phyloP scores from a whole-genome alignment of 2,113 vertebrate species.

The Pygoscelis antarcticus region DNA sequence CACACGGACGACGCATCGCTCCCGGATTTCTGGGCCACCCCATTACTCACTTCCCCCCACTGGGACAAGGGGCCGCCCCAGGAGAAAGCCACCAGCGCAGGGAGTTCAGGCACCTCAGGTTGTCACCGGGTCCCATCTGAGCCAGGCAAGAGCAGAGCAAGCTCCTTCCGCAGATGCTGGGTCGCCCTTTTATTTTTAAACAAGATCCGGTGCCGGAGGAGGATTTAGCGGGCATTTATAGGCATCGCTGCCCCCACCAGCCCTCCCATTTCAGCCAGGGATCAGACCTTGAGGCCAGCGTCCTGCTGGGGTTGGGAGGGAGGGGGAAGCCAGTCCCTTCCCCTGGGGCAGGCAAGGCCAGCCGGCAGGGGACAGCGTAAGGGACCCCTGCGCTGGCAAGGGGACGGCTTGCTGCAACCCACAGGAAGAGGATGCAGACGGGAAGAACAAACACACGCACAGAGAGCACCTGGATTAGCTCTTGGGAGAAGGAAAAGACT shows the following conservation, averaged over 20 bases:
- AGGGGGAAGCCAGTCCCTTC: background rate
- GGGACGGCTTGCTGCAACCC: background rate
- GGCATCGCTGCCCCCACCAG: background rate
- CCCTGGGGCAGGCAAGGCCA: background rate
- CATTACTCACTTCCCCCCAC: accelerated
- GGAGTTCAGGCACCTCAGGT: background rate
- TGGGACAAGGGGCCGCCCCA: accelerated
- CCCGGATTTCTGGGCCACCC: background rate
- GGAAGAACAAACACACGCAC: background rate
- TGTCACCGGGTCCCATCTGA: background rate
- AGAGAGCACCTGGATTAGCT: background rate
- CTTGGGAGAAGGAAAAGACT: background rate
- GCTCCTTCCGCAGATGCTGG: background rate
- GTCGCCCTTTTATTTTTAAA: background rate
- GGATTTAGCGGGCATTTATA: background rate
- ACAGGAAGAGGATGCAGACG: background rate
- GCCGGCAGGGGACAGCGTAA: background rate
- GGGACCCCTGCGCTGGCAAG: background rate
- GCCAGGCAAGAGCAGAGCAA: background rate
- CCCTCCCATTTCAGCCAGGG: background rate
- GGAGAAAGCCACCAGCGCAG: background rate
- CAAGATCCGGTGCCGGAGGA: background rate
- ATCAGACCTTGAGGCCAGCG: background rate
- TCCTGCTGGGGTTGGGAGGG: background rate
- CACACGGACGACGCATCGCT: accelerated